Conservation (phyloP, 2,113 vertebrate genomes). For the Cyanistes caeruleus region DNA sequence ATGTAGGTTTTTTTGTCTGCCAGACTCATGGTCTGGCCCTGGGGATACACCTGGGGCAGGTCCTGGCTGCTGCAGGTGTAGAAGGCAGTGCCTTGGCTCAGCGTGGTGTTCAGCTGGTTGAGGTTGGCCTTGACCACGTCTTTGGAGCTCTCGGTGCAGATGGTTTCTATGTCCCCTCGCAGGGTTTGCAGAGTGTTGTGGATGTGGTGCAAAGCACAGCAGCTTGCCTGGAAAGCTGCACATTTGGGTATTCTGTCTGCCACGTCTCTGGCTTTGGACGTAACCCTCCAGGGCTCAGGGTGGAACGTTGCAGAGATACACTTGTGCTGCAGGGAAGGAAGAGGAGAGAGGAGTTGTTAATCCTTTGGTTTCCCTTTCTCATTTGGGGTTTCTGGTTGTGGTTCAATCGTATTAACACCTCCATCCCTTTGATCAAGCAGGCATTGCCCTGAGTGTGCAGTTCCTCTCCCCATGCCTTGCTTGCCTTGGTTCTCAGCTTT, state of each 20-base stretch:
- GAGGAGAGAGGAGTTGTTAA: background rate
- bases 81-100: rapidly evolving
- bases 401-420: background rate
- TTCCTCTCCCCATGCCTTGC: background rate
- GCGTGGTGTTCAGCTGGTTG: rapidly evolving
- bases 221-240: background rate
- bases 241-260: rapidly evolving
- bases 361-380: background rate
- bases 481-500: background rate
- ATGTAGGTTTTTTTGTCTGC: background rate
- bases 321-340: rapidly evolving
- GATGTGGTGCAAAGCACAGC: background rate
- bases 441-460: background rate
- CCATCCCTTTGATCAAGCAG: background rate
- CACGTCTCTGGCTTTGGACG: rapidly evolving
- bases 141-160: rapidly evolving
- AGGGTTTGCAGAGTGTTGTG: rapidly evolving
- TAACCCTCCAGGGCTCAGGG: rapidly evolving
- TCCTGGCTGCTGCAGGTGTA: background rate
- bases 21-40: rapidly evolving
- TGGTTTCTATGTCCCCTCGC: rapidly evolving
- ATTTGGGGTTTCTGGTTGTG: background rate
- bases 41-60: rapidly evolving
- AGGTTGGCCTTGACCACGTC: rapidly evolving
- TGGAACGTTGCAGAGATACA: rapidly evolving